Percentiles rank a stretch among this genome's conserved stretches.
phyloP scores from a whole-genome alignment of 2,888 invertebrate genomes.

The Drosophila stalkeri region DNA sequence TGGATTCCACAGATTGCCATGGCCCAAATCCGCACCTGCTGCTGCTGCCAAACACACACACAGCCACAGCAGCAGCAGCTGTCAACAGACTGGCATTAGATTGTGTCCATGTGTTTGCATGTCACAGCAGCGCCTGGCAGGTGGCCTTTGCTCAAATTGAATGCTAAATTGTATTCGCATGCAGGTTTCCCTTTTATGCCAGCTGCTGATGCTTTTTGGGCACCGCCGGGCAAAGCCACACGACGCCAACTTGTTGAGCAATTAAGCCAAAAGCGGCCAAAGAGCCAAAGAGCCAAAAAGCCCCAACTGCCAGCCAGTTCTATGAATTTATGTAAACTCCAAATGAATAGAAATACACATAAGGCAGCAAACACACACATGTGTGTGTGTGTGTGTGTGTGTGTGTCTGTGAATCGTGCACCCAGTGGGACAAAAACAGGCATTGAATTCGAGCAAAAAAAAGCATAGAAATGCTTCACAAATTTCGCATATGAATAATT shows the following conservation, averaged over 20 bases:
- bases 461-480: slow-evolving; percentile 12
- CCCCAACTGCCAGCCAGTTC: slow-evolving; percentile 41
- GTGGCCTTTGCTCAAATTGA: slow-evolving; percentile 46
- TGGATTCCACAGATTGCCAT: slow-evolving; percentile 18
- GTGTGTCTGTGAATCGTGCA: background rate
- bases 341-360: slow-evolving; percentile 42
- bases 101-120: slow-evolving; percentile 25
- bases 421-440: slow-evolving; percentile 8
- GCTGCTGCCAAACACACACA: slow-evolving; percentile 8
- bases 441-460: background rate
- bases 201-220: background rate
- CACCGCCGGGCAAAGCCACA: slow-evolving; percentile 38
- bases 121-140: slow-evolving; percentile 44
- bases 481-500: slow-evolving; percentile 7
- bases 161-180: slow-evolving; percentile 44
- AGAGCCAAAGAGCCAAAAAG: slow-evolving; percentile 23
- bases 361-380: slow-evolving; percentile 1
- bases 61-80: slow-evolving; percentile 20
- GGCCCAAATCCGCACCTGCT: slow-evolving; percentile 38
- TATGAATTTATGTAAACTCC: slow-evolving; percentile 59
- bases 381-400: background rate
- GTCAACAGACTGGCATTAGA: slow-evolving; percentile 34
- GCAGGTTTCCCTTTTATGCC: slow-evolving; percentile 7
- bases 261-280: slow-evolving; percentile 57
- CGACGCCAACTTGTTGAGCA: slow-evolving; percentile 75